A percentile compares a stretch with the other conserved stretches of the same genome.
phyloP scores from a whole-genome alignment of 2,113 vertebrate species.

The Calyptomena viridis region DNA sequence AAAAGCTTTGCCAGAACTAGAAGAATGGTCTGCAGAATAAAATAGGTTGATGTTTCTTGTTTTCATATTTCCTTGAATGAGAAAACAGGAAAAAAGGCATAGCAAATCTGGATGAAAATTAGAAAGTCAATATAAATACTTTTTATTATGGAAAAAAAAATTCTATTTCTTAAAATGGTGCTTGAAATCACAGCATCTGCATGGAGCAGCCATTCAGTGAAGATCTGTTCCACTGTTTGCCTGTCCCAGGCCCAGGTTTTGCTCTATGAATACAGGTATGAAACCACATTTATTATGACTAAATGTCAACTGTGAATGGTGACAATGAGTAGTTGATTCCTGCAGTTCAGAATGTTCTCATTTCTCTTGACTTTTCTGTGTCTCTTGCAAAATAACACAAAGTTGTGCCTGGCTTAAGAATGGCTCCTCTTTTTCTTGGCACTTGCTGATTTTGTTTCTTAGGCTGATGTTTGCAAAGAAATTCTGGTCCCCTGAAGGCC shows the following conservation, averaged over 20 bases:
- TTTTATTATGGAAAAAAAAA: neutral
- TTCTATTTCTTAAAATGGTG: neutral
- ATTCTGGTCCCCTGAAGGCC: neutral
- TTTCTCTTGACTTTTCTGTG: neutral
- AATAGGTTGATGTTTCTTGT: neutral
- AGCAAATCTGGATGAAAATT: neutral
- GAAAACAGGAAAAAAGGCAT: neutral
- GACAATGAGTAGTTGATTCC: conserved; percentile 32
- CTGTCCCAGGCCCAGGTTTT: neutral
- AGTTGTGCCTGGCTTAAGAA: neutral
- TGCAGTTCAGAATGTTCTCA: neutral
- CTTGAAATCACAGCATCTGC: neutral
- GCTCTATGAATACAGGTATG: neutral
- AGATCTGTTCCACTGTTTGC: neutral
- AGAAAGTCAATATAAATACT: neutral
- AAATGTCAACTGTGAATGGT: neutral
- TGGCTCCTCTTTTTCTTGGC: conserved; percentile 42
- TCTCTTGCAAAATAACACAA: neutral
- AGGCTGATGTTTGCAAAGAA: conserved; percentile 13
- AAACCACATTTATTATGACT: neutral
- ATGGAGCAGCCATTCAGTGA: neutral
- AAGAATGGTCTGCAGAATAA: neutral
- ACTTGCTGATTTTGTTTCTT: conserved; percentile 1
- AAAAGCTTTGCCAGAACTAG: neutral
- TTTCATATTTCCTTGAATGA: neutral